Evolutionary conservation across 2,797 vertebrate species (phyloP).

Genomic region (Sciurus vulgaris): DNA sequence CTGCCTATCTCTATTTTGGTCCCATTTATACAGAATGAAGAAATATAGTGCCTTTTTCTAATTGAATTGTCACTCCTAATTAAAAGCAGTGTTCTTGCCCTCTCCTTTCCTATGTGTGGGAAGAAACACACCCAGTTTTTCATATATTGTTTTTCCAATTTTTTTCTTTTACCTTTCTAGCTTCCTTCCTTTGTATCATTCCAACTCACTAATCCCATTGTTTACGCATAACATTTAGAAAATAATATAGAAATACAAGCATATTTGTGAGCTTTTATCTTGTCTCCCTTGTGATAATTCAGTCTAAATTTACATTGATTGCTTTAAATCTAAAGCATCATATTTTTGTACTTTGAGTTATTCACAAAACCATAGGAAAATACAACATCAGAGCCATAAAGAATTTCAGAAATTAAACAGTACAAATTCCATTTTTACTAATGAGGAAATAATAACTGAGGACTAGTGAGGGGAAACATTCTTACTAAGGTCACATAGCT

Average conservation of each 20-base stretch:
- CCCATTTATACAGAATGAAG: background rate
- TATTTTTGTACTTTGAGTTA: background rate
- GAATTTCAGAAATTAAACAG: conserved; percentile 3
- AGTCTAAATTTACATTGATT: background rate
- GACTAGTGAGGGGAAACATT: background rate
- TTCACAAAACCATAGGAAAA: background rate
- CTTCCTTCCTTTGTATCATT: background rate
- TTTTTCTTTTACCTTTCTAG: background rate
- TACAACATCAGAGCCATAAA: conserved; percentile 34
- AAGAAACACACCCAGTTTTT: background rate
- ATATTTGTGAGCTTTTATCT: background rate
- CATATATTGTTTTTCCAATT: background rate
- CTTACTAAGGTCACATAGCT: background rate
- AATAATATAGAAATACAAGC: background rate
- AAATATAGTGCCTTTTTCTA: background rate
- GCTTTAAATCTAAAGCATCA: conserved; percentile 18
- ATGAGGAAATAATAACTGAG: background rate
- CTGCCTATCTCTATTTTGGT: background rate
- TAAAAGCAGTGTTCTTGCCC: background rate
- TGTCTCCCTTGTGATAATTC: background rate
- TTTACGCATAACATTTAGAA: background rate
- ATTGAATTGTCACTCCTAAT: background rate
- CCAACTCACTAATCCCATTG: background rate
- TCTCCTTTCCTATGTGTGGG: no score
- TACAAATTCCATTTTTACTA: background rate